Evolutionary conservation across 2,113 vertebrate species (phyloP).

Genomic region (Rhea pennata): DNA sequence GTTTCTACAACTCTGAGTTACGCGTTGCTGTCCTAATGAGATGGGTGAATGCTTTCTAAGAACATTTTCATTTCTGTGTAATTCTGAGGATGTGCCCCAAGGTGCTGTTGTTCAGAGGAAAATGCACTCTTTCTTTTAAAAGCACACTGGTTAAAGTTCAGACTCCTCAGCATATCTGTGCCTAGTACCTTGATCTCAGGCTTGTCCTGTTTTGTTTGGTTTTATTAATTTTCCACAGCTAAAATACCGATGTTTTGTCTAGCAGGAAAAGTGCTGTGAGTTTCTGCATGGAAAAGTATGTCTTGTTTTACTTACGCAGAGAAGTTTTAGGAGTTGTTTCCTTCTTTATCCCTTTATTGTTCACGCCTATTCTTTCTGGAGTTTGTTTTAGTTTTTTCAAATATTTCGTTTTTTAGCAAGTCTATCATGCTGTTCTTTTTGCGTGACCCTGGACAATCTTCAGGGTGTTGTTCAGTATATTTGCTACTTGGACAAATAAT

Average conservation of each 20-base stretch:
- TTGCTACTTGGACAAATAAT: background rate
- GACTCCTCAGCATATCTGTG: background rate
- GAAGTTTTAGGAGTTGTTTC: constrained; percentile 29
- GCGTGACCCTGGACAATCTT: background rate
- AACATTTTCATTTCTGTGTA: background rate
- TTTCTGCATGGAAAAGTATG: constrained; percentile 35
- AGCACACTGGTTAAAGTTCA: background rate
- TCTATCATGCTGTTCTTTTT: background rate
- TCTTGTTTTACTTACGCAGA: constrained; percentile 27
- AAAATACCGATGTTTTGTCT: constrained; percentile 23
- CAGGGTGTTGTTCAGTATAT: background rate
- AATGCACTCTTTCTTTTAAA: background rate
- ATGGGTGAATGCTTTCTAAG: background rate
- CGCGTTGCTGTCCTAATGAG: background rate
- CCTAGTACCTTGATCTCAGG: background rate
- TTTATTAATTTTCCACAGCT: constrained; percentile 38
- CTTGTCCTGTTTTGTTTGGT: background rate
- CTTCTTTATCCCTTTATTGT: constrained; percentile 26
- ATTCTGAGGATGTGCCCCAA: background rate
- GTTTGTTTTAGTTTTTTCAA: constrained; percentile 6
- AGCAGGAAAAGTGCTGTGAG: constrained; percentile 1
- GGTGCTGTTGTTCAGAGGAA: background rate
- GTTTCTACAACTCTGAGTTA: background rate
- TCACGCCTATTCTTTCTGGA: background rate
- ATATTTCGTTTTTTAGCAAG: constrained; percentile 8